These are phyloP conservation scores for Clitarchus hookeri DNA, from an alignment of 2,888 invertebrate species.

Conservation along the genomic window DNA sequence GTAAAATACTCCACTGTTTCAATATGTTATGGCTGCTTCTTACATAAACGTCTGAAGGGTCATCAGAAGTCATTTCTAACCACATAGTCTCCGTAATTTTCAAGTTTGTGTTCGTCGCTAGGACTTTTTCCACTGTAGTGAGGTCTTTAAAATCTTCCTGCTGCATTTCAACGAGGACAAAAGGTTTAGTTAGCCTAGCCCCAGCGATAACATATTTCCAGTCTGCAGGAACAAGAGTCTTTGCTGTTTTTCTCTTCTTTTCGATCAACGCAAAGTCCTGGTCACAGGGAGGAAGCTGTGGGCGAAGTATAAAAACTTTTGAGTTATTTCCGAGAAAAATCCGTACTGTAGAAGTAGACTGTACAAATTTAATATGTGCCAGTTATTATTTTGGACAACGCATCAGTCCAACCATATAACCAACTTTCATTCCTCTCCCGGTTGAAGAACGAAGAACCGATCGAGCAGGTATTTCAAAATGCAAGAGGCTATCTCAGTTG, in stretches of 20 bases:
- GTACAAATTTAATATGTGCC: slow-evolving; percentile 2
- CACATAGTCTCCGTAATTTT: not conserved
- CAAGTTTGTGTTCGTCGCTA: not conserved
- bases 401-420: slow-evolving; percentile 18
- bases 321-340: slow-evolving; percentile 18
- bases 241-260: too few species aligned
- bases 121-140: not conserved
- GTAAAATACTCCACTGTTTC: not conserved
- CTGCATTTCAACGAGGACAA: not conserved
- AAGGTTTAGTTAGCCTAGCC: not conserved
- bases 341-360: not conserved
- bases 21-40: not conserved
- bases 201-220: not conserved
- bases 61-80: not conserved
- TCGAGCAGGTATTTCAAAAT: slow-evolving; percentile 18
- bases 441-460: not conserved
- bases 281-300: slow-evolving; percentile 11
- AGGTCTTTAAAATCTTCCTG: not conserved
- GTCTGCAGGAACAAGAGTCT: not conserved
- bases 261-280: not conserved
- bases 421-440: not conserved
- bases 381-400: slow-evolving; percentile 26
- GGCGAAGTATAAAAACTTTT: slow-evolving; percentile 11
- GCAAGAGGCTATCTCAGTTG: slow-evolving; percentile 17
- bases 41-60: not conserved